Conservation (phyloP, 2,113 vertebrate genomes). For the Atherinomorus stipes region DNA sequence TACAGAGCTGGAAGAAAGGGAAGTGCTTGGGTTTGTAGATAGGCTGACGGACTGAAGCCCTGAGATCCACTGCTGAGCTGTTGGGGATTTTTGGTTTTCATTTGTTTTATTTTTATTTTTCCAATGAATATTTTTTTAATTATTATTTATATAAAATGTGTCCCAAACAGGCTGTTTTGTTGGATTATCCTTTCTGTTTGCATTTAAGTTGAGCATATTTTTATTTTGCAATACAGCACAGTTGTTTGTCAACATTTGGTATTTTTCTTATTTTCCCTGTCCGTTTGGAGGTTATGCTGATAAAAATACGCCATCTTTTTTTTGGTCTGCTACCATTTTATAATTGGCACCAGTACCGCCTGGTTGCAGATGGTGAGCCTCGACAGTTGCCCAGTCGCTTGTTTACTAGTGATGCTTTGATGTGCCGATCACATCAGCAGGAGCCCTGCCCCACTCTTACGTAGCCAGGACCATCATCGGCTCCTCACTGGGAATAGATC, state of each 20-base stretch:
- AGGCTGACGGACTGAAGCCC: conserved; percentile 53
- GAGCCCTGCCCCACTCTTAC: conserved; percentile 35
- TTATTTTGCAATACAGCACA: conserved; percentile 31
- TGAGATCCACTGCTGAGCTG: conserved; percentile 53
- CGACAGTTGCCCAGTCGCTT: conserved; percentile 7
- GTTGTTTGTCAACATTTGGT: neutral
- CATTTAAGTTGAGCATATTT: conserved; percentile 33
- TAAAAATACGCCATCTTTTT: neutral
- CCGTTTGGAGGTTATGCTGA: neutral
- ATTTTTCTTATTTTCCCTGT: neutral
- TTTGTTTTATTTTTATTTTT: conserved; percentile 61
- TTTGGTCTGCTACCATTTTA: conserved; percentile 15
- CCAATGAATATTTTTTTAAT: conserved; percentile 84
- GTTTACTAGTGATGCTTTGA: conserved; percentile 48
- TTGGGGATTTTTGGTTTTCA: conserved; percentile 63
- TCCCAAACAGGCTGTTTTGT: conserved; percentile 77
- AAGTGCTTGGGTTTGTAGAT: conserved; percentile 57
- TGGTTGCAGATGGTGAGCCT: conserved; percentile 9
- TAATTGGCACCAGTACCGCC: conserved; percentile 6
- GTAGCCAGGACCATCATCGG: conserved; percentile 59
- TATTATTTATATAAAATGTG: conserved; percentile 87
- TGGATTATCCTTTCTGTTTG: conserved; percentile 65
- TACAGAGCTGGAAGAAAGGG: conserved; percentile 71
- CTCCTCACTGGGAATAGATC: conserved; percentile 69
- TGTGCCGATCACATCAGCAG: conserved; percentile 57